Base-by-base conservation (phyloP, 2,797 vertebrate species). In the Sebastes oblongus region DNA sequence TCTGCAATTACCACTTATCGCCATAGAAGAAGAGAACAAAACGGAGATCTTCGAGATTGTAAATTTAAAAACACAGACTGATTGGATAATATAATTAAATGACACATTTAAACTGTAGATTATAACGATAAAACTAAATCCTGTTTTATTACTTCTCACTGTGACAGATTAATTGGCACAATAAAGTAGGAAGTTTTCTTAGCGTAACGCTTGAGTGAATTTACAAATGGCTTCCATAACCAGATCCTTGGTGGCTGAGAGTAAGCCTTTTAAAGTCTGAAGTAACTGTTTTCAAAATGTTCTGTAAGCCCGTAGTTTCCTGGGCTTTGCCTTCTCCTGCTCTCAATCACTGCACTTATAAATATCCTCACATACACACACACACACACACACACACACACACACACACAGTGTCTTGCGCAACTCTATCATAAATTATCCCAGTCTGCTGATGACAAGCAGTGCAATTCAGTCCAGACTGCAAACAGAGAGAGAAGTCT, bases 401-500 rank as follows among this genome's bases (percentile, higher is more conserved):
- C 24, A 29, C 65, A 61, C 66, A 66, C 70, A 83, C 62, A 27
- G 16, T 5, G 9, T 55, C 34, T 88, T 89, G 78, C 76, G n/a
- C 70, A 89, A 89, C 84, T 75, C 32, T 42, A 66, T 75, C 71
- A 50, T 85, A 90, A 87, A 69, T 91, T 85, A 80, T 84, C 83
- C 20, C 22, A 13, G 62, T 83, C 82, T 76, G 59, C 58, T 79
- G 75, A 78, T 85, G 86, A 83, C 83, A 90, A 78, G 84, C 77
- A 84, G 80, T 70, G 71, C 88, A 83, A 88, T 85, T 84, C 75
- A 75, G 87, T 76, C 72, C 86, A 88, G 78, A 78, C 74, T 86
- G 70, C 82, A 80, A 85, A 85, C 72, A 39, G 36, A 71, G 75
- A 77, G 60, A 71, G 66, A 81, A 84, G 78, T 80, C 76, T 75